Conservation (phyloP, 1,140 invertebrate genomes). For the Calosoma granatense region DNA sequence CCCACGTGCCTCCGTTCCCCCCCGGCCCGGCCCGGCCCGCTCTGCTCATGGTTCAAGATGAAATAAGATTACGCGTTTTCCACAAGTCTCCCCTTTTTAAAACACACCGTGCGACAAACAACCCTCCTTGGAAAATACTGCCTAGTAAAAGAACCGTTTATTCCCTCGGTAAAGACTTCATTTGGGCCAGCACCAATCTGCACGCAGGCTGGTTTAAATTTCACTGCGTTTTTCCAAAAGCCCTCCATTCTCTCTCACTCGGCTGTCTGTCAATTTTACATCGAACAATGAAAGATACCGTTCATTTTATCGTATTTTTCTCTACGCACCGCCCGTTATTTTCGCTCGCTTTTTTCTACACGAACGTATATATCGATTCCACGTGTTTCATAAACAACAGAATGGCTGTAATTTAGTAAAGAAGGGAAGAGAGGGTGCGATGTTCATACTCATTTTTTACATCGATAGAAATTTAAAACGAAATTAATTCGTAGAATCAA, state of each 20-base stretch:
- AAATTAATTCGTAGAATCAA: no score
- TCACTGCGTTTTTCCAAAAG: not conserved
- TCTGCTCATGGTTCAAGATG: no score
- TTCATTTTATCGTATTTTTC: no score
- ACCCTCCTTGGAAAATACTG: not conserved
- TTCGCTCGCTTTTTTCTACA: no score
- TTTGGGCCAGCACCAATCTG: not conserved
- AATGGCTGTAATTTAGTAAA: no score
- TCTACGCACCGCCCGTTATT: no score
- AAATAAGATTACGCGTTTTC: not conserved
- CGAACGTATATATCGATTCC: no score
- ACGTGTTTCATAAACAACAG: no score
- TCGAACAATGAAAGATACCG: not conserved
- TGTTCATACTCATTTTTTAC: no score
- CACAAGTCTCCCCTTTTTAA: not conserved
- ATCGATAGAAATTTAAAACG: no score
- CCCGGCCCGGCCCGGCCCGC: no score
- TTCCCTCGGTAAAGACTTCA: not conserved
- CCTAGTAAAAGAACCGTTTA: not conserved
- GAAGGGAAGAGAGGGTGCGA: no score
- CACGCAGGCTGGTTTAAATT: not conserved
- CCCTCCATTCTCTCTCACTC: not conserved
- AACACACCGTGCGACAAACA: not conserved
- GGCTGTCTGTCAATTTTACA: not conserved
- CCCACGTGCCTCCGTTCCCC: not conserved